A percentile compares a stretch with the other conserved stretches of the same genome.
These are phyloP conservation scores for Tetranychus piercei DNA, from an alignment of 2,888 invertebrate species.

Conservation along the genomic window DNA sequence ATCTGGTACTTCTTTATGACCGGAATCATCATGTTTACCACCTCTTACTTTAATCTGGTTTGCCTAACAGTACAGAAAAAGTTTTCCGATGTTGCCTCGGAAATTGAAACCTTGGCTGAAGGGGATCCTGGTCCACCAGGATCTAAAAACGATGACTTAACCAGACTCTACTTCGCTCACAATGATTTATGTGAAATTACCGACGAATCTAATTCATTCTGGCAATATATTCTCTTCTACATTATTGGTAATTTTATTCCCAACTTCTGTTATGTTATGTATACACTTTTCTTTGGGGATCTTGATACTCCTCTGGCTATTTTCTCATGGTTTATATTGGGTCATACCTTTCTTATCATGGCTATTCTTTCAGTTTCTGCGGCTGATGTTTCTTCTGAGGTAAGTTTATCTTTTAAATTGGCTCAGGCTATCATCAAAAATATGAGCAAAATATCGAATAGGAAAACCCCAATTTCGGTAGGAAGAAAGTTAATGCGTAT, in stretches of 20 bases:
- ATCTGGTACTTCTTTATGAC: slow-evolving; percentile 22
- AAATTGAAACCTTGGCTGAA: slow-evolving; percentile 23
- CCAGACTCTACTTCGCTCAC: slow-evolving; percentile 22
- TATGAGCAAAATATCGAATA: too few species aligned
- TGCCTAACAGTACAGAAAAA: slow-evolving; percentile 18
- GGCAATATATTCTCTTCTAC: slow-evolving; percentile 22
- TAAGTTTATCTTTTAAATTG: slow-evolving; percentile 6
- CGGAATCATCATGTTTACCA: slow-evolving; percentile 20
- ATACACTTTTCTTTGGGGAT: slow-evolving; percentile 23
- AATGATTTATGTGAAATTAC: slow-evolving; percentile 23
- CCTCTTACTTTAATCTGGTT: slow-evolving; percentile 22
- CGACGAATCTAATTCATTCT: slow-evolving; percentile 23
- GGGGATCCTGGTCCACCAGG: slow-evolving; percentile 22
- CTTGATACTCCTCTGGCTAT: slow-evolving; percentile 20
- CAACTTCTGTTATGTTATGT: slow-evolving; percentile 22
- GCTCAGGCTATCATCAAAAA: too few species aligned
- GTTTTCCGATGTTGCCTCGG: slow-evolving; percentile 20
- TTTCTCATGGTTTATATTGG: slow-evolving; percentile 21
- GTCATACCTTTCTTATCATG: slow-evolving; percentile 22
- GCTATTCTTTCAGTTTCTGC: slow-evolving; percentile 22
- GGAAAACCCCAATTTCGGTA: too few species aligned
- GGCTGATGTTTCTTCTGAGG: slow-evolving; percentile 23
- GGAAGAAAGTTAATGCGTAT: too few species aligned
- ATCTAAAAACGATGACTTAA: slow-evolving; percentile 19
- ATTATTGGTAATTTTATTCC: slow-evolving; percentile 23